These are phyloP conservation scores for Drosophila anomalipes DNA, from an alignment of 2,888 invertebrate species.

Conservation along the genomic window DNA sequence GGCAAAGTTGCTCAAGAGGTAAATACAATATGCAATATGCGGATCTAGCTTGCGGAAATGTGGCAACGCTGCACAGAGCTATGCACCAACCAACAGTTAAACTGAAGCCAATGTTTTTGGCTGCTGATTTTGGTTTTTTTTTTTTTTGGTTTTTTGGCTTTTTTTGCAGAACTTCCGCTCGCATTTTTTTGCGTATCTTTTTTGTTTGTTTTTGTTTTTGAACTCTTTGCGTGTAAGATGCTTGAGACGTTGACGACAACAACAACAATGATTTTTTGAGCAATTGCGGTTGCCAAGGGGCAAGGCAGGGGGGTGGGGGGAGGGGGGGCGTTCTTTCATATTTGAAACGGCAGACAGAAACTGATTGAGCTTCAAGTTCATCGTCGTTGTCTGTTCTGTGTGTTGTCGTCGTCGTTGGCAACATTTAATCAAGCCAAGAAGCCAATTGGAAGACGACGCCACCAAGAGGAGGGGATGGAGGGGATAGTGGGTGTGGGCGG, in stretches of 20 bases:
- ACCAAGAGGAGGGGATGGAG: conserved; percentile 12
- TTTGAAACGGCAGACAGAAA: conserved; percentile 41
- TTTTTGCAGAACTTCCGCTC: conserved; percentile 48
- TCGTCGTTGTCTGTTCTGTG: conserved; percentile 13
- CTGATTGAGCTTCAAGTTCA: conserved; percentile 66
- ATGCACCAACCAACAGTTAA: neutral
- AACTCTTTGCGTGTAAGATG: conserved; percentile 30
- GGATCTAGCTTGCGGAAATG: neutral
- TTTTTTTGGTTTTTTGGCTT: conserved; percentile 16
- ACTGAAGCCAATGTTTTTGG: conserved; percentile 6
- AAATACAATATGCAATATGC: neutral
- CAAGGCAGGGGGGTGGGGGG: neutral
- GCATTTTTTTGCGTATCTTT: conserved; percentile 24
- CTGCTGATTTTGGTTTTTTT: neutral
- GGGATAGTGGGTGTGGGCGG: neutral
- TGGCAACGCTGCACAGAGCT: conserved; percentile 10
- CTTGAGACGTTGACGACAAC: conserved; percentile 59
- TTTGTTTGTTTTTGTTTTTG: neutral
- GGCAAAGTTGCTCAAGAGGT: neutral
- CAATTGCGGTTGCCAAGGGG: conserved; percentile 38
- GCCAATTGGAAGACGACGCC: conserved; percentile 74
- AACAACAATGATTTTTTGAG: conserved; percentile 3
- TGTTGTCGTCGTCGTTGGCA: conserved; percentile 69
- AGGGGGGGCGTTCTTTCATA: conserved; percentile 25
- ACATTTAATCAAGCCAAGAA: conserved; percentile 78